Conservation (phyloP, 2,797 vertebrate genomes). For the Chloroceryle amazona region DNA sequence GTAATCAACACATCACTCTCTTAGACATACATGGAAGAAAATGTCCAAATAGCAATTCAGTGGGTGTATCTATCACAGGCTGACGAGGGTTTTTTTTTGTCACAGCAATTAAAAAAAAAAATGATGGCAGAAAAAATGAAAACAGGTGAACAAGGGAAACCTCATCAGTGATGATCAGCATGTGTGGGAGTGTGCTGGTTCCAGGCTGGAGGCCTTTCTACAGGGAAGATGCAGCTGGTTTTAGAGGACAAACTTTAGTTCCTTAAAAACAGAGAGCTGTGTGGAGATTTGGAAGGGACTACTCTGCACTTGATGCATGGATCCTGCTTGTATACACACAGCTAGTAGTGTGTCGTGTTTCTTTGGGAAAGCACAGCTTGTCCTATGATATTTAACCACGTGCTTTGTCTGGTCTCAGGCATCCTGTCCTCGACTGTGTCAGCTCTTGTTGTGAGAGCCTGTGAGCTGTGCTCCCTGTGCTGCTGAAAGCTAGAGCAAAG, state of each 20-base stretch:
- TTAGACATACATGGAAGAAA: not conserved
- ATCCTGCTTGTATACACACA: not conserved
- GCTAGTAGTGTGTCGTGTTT: too few relatives aligned
- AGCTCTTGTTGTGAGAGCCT: not conserved
- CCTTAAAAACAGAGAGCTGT: not conserved
- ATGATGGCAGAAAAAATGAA: not conserved
- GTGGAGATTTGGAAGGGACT: not conserved
- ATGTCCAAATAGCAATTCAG: not conserved
- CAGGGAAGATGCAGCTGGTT: not conserved
- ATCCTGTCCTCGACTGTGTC: not conserved
- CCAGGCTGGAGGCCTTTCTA: not conserved
- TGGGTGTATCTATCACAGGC: not conserved
- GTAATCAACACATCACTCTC: not conserved
- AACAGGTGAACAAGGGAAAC: not conserved
- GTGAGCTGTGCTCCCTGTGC: not conserved
- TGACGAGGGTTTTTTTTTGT: not conserved
- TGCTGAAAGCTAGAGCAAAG: not conserved
- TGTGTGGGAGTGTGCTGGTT: not conserved
- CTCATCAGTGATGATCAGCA: not conserved
- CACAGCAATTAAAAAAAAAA: not conserved
- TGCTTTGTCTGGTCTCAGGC: not conserved
- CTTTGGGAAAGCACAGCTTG: accelerated
- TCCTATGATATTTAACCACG: accelerated
- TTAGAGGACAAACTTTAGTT: not conserved
- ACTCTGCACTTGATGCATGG: not conserved